Evolutionary conservation across 2,113 vertebrate species (phyloP), one percentile per base, ranked within the genome.

Genomic region (Elaphurus davidianus): DNA sequence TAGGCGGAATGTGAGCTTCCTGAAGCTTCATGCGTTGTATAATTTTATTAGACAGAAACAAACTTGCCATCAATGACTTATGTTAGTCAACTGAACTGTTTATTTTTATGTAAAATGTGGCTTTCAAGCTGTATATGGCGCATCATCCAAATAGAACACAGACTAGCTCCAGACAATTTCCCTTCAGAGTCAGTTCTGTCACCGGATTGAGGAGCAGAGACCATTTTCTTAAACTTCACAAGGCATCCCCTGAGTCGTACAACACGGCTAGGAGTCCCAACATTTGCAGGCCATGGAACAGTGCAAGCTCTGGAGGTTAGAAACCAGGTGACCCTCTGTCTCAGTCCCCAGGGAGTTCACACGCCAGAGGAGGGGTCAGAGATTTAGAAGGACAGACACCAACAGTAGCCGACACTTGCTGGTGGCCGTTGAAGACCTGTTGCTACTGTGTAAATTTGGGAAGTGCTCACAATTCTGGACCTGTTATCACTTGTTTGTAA

Each of bases 11-110:
- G 55, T 91, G 97, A 92, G 64, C 79, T 98, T 98, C 97, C 98
- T 96, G 97, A 43, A 90, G 88, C 74, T 97, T 96, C 57, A 2
- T 94, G 88, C 90, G 19, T 97, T 95, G 59, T 97, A 57, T 94
- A 95, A 97, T 97, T 96, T 97, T 87, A 45, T 96, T 67, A 97
- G 89, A 93, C 28, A 82, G 90, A 98, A 97, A 98, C 88, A 98
- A 97, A 98, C 95, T 89, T 90, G 57, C 47, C 96, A 83, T 87
- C 33, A 96, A 64, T 93, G 78, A 87, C 91, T 96, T 96, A 30
- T 19, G 40, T 93, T 90, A 95, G 81, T 76, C 78, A 96, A 95
- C 28, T 55, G 78, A 94, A 60, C 93, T 74, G 83, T 84, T 96
- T 97, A 52, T 52, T 98, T 98, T 92, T 45, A 83, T 67, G 64